Evolutionary conservation across 1,140 invertebrate species (phyloP).

Genomic region (Bombus turneri): DNA sequence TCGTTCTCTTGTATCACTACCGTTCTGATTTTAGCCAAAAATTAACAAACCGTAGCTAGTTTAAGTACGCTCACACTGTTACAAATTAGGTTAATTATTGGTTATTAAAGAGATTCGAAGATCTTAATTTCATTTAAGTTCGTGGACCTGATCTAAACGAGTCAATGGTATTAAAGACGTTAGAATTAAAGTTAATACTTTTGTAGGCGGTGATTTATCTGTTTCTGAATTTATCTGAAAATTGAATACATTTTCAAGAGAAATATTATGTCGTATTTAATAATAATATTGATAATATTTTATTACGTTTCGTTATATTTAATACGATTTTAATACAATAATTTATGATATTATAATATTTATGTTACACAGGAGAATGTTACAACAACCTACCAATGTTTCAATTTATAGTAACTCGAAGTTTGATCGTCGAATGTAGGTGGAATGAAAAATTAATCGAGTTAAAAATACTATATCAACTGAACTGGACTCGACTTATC

Average conservation of each 20-base stretch:
- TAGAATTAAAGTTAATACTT: not conserved
- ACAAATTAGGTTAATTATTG: not conserved
- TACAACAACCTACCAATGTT: not conserved
- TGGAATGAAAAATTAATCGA: not conserved
- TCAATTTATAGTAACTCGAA: not conserved
- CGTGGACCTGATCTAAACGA: not conserved
- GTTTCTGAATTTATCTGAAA: too few relatives aligned
- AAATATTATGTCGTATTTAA: too few relatives aligned
- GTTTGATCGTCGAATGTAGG: not conserved
- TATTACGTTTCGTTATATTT: too few relatives aligned
- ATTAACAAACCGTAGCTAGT: not conserved
- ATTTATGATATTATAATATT: not conserved
- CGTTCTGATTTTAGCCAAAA: not conserved
- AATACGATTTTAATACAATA: too few relatives aligned
- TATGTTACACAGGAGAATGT: not conserved
- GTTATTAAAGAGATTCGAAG: not conserved
- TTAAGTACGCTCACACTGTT: not conserved
- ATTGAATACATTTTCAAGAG: too few relatives aligned
- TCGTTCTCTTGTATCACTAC: not conserved
- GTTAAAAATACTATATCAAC: not conserved
- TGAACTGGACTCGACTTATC: not conserved
- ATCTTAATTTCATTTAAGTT: not conserved
- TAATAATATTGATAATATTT: too few relatives aligned
- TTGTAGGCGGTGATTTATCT: not conserved
- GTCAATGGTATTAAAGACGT: not conserved